Evolutionary conservation across 2,888 invertebrate species (phyloP).

Genomic region (Nomada goodeniana): DNA sequence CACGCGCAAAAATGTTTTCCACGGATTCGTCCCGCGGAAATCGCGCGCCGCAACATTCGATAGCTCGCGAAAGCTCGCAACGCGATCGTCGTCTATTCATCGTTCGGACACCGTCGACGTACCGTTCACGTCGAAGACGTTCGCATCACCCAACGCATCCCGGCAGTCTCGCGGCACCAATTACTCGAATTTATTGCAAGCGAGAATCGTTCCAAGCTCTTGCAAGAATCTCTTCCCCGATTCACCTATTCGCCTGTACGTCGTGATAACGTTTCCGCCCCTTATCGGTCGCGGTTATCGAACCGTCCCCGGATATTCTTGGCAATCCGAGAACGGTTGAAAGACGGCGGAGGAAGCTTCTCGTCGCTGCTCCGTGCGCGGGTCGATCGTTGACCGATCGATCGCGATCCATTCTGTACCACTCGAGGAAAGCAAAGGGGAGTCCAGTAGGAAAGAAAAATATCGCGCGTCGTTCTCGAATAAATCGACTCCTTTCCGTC

Average conservation of each 20-base stretch:
- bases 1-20: not conserved
- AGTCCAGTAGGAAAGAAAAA: not conserved
- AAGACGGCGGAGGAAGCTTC: constrained; percentile 27
- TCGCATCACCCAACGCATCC: not conserved
- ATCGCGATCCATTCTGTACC: not conserved
- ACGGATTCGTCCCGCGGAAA: not conserved
- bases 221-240: not conserved
- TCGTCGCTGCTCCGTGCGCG: constrained; percentile 12
- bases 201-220: constrained; percentile 25
- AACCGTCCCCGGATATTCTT: constrained; percentile 57
- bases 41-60: not conserved
- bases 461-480: not conserved
- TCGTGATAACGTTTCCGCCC: constrained; percentile 30
- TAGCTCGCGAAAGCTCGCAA: constrained; percentile 16
- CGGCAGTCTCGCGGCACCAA: not conserved
- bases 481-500: not conserved
- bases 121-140: not conserved
- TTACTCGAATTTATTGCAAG: constrained; percentile 3
- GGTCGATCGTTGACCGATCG: constrained; percentile 18
- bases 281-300: constrained; percentile 43
- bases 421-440: constrained; percentile 2
- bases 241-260: constrained; percentile 43
- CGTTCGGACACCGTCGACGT: not conserved
- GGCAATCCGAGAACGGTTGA: constrained; percentile 33
- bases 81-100: not conserved